Conservation (phyloP, 2,888 invertebrate species). For the Dinocampus coccinellae region DNA sequence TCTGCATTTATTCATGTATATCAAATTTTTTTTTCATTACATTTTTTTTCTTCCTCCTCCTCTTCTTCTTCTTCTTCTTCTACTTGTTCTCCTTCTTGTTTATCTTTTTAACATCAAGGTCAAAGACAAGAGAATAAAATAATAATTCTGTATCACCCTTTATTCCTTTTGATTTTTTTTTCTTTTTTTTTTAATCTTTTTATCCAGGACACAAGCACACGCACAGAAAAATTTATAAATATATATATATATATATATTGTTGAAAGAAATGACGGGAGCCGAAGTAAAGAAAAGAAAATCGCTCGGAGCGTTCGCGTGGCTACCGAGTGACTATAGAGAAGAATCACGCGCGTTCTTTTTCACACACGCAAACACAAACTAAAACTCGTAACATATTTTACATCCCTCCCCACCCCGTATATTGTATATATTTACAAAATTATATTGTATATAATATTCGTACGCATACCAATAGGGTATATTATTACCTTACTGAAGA, state of each 20-base stretch:
- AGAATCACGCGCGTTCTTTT: slow-evolving; percentile 38
- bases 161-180: background rate
- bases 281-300: slow-evolving; percentile 47
- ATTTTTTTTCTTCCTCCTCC: no score
- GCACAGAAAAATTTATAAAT: background rate
- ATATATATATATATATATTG: background rate
- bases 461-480: background rate
- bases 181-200: no score
- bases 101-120: background rate
- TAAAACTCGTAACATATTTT: slow-evolving; percentile 14
- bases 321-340: slow-evolving; percentile 47
- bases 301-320: slow-evolving; percentile 66
- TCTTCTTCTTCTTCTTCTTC: no score
- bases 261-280: slow-evolving; percentile 16
- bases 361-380: slow-evolving; percentile 16
- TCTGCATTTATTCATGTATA: background rate
- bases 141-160: background rate
- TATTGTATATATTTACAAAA: background rate
- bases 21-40: background rate
- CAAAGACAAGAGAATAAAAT: background rate
- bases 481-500: background rate
- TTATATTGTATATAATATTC: background rate
- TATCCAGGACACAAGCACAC: no score
- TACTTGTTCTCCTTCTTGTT: no score
- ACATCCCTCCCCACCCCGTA: background rate